Percentiles rank a stretch among this genome's conserved stretches.
phyloP scores from a whole-genome alignment of 2,113 vertebrate genomes.

The Actenoides lindsayi region DNA sequence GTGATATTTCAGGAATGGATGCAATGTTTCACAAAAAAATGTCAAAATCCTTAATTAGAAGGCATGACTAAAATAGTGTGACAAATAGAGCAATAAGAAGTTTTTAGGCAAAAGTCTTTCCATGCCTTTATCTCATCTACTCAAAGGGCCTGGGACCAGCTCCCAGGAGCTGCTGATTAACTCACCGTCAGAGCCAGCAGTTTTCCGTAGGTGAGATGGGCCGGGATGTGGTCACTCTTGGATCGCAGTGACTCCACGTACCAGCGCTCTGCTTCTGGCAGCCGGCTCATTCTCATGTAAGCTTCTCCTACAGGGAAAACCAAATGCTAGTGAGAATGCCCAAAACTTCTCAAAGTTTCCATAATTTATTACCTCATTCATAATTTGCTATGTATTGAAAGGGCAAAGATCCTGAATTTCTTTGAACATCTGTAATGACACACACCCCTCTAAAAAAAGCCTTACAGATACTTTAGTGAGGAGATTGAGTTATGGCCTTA shows the following conservation, averaged over 20 bases:
- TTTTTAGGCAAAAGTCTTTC: neutral
- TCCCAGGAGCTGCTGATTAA: neutral
- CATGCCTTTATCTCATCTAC: neutral
- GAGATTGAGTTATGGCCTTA: neutral
- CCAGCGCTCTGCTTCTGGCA: slow-evolving; percentile 92
- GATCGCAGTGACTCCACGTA: slow-evolving; percentile 91
- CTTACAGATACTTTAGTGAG: neutral
- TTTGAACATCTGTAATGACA: neutral
- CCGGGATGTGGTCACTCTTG: slow-evolving; percentile 96
- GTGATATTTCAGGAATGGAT: neutral
- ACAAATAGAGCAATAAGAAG: neutral
- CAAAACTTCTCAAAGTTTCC: neutral
- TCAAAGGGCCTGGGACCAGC: neutral
- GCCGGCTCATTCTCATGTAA: slow-evolving; percentile 90
- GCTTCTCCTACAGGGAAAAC: slow-evolving; percentile 75
- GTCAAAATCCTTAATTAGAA: neutral
- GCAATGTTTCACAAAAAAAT: neutral
- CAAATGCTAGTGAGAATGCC: neutral
- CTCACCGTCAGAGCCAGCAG: slow-evolving; percentile 92
- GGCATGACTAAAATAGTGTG: neutral
- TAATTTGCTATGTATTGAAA: neutral
- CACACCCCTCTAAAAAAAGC: neutral
- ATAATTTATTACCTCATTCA: neutral
- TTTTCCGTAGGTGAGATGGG: slow-evolving; percentile 96
- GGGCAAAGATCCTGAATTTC: neutral